Conservation (phyloP, 2,888 invertebrate species). For the Parnassius apollo region DNA sequence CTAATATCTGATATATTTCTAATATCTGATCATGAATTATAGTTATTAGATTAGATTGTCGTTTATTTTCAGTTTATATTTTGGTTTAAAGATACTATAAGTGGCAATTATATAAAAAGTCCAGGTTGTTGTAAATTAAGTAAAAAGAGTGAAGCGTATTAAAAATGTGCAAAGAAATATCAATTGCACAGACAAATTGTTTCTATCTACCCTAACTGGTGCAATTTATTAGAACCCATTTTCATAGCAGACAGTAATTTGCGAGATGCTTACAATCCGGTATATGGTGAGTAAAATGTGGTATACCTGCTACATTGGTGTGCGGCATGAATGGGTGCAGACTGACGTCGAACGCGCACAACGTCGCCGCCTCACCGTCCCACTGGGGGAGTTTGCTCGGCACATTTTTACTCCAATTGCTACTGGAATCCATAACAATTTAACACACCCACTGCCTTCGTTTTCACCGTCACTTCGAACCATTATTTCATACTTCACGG, state of each 20-base stretch:
- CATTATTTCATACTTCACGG: not conserved
- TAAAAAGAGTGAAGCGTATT: conserved; percentile 25
- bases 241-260: not conserved
- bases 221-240: conserved; percentile 7
- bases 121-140: too few relatives aligned
- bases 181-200: not conserved
- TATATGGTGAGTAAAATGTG: conserved; percentile 5
- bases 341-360: conserved; percentile 60
- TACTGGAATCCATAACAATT: conserved; percentile 66
- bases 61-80: too few relatives aligned
- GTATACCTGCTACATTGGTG: conserved; percentile 59
- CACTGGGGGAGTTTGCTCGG: conserved; percentile 68
- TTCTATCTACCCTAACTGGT: conserved; percentile 8
- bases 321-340: conserved; percentile 56
- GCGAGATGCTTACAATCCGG: not conserved
- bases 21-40: too few relatives aligned
- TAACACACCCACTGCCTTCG: conserved; percentile 32
- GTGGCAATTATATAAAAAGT: too few relatives aligned
- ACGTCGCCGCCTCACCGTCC: conserved; percentile 70
- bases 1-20: too few relatives aligned
- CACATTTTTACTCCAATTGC: conserved; percentile 72
- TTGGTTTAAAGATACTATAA: too few relatives aligned
- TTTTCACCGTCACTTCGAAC: conserved; percentile 20
- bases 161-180: not conserved
- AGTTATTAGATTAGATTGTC: too few relatives aligned